Base-by-base conservation (phyloP, 2,797 vertebrate genomes). In the Schizothorax lantsangensis region DNA sequence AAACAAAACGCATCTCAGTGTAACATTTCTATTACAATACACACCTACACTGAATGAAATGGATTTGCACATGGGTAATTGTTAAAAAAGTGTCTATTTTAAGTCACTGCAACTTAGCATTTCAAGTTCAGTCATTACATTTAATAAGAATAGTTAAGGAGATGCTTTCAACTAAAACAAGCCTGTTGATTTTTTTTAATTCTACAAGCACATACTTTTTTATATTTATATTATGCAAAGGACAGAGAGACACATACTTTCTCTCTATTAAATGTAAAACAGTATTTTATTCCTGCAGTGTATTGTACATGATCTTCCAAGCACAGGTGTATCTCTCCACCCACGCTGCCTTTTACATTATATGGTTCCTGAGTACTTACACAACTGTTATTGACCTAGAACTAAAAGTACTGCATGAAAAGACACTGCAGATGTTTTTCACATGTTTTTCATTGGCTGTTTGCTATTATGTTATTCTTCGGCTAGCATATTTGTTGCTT, bases 311-410 rank as follows among this genome's bases (percentile, higher is more conserved):
- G 64, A 36, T 59, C 21, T 59, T 78, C 19, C 19, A 64, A 9
- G n/a, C 84, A 85, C 54, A 68, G 59, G 54, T 78, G 33, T 14
- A 84, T 54, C 84, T 85, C 49, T 80, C 15, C 66, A 45, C 74
- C 68, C 78, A 72, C 49, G 2, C 52, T 62, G 72, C 19, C 10
- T 64, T 77, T 49, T 66, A 21, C 9, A 40, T 79, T 69, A 54
- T n/a, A 57, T 45, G 30, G 64, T 40, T 71, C 45, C 54, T 68
- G 19, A 82, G 49, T n/a, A 30, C 75, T 78, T 85, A 68, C 59
- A 84, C 69, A 66, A 66, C 36, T 75, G 45, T 40, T 52, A 77
- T 26, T 81, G 36, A 66, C 30, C 72, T 43, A 43, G 23, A 83
- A 43, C 36, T 81, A 38, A 69, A 52, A 26, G 45, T 26, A 45